Percentiles rank a stretch among this genome's conserved stretches.
Evolutionary conservation across 2,888 invertebrate genomes (phyloP).

Genomic region (Ariolimax columbianus): DNA sequence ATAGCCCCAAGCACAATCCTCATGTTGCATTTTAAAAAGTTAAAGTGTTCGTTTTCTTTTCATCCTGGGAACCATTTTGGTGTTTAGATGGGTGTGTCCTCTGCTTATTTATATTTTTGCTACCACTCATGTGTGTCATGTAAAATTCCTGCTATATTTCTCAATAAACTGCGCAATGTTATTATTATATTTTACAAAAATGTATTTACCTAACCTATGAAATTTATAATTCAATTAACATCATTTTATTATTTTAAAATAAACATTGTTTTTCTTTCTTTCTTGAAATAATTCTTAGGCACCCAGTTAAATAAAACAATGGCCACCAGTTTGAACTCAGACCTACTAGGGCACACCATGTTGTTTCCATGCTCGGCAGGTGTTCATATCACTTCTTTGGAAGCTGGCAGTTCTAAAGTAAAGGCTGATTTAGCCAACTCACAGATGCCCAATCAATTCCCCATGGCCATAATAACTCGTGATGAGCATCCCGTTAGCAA

Average conservation of each 20-base stretch:
- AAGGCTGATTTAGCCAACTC: conserved; percentile 47
- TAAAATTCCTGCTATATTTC: no score
- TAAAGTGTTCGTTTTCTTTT: no score
- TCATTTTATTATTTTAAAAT: background rate
- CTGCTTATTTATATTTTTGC: no score
- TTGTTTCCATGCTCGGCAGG: conserved; percentile 73
- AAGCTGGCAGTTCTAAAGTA: conserved; percentile 65
- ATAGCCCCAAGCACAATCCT: no score
- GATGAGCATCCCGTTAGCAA: conserved; percentile 60
- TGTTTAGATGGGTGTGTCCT: no score
- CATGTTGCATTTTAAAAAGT: no score
- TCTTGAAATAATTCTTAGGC: background rate
- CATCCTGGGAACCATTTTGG: no score
- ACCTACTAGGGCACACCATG: conserved; percentile 59
- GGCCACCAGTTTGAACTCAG: conserved; percentile 31
- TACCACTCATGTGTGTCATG: no score
- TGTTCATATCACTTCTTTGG: conserved; percentile 72
- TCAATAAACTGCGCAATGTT: no score
- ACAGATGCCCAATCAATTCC: conserved; percentile 3
- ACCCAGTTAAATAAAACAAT: background rate
- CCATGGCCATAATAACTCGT: conserved; percentile 37
- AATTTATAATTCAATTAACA: background rate
- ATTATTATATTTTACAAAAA: background rate
- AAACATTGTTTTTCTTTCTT: background rate
- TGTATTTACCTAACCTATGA: background rate